Conservation (phyloP, 2,113 vertebrate species). For the Rhinoderma darwinii region DNA sequence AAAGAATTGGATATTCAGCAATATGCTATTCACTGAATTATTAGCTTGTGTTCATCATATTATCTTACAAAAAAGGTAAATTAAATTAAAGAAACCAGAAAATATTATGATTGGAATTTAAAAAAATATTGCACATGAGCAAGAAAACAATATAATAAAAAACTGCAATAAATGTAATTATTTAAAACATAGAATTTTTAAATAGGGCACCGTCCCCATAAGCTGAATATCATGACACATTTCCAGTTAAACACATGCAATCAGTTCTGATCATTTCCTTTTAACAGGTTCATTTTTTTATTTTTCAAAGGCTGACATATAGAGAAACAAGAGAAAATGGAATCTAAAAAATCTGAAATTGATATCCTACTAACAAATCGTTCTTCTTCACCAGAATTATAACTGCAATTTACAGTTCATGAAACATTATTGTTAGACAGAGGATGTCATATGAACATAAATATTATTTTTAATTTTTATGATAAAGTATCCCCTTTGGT, state of each 20-base stretch:
- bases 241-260: not conserved
- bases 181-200: not conserved
- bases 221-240: not conserved
- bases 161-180: not conserved
- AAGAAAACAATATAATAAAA: not conserved
- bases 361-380: conserved; percentile 17
- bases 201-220: not conserved
- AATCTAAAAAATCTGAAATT: conserved; percentile 35
- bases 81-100: too few relatives aligned
- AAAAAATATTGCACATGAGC: not conserved
- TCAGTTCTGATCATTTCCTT: conserved; percentile 6
- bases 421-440: not conserved
- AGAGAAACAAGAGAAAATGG: conserved; percentile 16
- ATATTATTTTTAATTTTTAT: conserved; percentile 35
- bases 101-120: too few relatives aligned
- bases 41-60: too few relatives aligned
- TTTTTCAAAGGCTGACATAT: not conserved
- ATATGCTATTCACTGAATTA: too few relatives aligned
- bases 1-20: too few relatives aligned
- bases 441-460: not conserved
- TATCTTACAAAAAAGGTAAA: too few relatives aligned
- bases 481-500: conserved; percentile 44
- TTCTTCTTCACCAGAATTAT: conserved; percentile 12
- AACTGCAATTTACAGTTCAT: conserved; percentile 42
- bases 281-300: conserved; percentile 17